phyloP scores from a whole-genome alignment of 92 coral and sea anemone genomes.

The Phenganax subtilis region DNA sequence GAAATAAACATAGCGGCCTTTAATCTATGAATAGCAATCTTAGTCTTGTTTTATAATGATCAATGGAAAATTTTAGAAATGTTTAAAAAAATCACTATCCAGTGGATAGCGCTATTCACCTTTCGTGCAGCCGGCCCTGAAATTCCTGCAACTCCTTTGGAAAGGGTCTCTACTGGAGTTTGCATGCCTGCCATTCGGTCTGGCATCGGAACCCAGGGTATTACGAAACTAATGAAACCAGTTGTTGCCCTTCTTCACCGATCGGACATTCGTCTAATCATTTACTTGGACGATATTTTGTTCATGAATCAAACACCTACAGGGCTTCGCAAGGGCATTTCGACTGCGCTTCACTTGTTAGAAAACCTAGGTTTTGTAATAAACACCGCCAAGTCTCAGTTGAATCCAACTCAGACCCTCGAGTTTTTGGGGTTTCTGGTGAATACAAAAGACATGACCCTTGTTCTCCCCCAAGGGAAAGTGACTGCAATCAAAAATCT shows the following conservation, averaged over 20 bases:
- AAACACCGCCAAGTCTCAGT: constrained; percentile 32
- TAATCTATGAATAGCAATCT: too few relatives aligned
- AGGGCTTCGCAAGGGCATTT: too few relatives aligned
- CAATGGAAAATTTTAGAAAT: too few relatives aligned
- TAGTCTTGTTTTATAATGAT: too few relatives aligned
- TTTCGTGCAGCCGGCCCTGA: too few relatives aligned
- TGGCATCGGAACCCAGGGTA: constrained; percentile 31
- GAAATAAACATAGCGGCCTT: too few relatives aligned
- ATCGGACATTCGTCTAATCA: constrained; percentile 42
- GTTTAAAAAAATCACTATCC: too few relatives aligned
- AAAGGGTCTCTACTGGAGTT: constrained; percentile 23
- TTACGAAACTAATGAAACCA: constrained; percentile 45
- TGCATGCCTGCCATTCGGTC: constrained; percentile 51
- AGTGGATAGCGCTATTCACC: too few relatives aligned
- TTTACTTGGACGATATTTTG: constrained; percentile 47
- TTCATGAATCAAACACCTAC: constrained; percentile 23
- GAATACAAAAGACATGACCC: constrained; percentile 27
- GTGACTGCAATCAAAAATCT: constrained; percentile 30
- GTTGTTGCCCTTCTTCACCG: constrained; percentile 27
- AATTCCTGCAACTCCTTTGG: constrained; percentile 44
- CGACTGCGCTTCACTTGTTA: not conserved
- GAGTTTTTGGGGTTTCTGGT: constrained; percentile 39
- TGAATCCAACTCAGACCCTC: constrained; percentile 18
- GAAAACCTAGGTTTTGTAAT: constrained; percentile 45
- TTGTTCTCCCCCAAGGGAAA: constrained; percentile 46